Conservation (phyloP, 2,113 vertebrate species). For the Lepus americanus region DNA sequence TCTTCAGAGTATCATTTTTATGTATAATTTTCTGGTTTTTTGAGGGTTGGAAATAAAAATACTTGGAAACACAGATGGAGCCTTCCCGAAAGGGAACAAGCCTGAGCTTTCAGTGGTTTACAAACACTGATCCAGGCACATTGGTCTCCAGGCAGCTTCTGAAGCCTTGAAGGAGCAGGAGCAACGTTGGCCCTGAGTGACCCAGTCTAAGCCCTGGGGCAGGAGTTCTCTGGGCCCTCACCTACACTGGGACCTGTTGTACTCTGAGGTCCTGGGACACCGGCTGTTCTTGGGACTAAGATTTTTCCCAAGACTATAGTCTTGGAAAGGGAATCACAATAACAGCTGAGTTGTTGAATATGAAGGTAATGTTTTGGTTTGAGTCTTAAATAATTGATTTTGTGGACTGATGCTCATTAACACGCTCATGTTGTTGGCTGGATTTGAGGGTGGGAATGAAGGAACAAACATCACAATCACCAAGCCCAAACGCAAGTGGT, state of each 20-base stretch:
- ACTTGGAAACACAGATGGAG: background rate
- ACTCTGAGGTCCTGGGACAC: too few species aligned
- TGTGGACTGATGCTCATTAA: background rate
- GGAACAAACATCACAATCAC: background rate
- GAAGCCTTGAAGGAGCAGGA: background rate
- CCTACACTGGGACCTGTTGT: accelerated
- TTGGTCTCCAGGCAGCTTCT: accelerated
- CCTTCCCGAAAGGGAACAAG: background rate
- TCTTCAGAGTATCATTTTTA: background rate
- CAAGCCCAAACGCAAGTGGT: background rate
- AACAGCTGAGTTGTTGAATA: background rate
- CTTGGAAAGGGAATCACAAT: background rate
- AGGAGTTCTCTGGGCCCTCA: background rate
- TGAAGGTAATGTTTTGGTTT: background rate
- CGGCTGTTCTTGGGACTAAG: background rate
- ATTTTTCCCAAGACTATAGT: background rate
- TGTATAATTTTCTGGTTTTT: background rate
- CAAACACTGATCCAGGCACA: background rate
- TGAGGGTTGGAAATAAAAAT: background rate
- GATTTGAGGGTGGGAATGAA: background rate
- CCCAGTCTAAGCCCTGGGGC: background rate
- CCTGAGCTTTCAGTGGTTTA: background rate
- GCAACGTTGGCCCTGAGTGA: background rate
- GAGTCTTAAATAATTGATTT: background rate
- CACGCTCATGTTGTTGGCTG: background rate